phyloP scores from a whole-genome alignment of 2,888 invertebrate species.

The Thereva nobilitata region DNA sequence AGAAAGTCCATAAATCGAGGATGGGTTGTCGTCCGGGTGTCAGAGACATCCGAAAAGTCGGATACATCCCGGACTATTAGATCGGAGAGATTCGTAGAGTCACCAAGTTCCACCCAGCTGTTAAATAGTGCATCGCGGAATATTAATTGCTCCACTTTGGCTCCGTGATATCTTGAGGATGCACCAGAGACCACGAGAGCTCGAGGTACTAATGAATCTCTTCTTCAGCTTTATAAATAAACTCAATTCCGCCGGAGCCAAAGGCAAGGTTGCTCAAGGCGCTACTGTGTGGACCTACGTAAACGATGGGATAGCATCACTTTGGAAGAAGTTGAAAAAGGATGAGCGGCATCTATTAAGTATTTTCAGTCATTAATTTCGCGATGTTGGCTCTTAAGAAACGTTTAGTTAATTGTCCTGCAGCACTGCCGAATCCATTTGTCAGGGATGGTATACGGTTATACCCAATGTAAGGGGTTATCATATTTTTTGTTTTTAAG shows the following conservation, averaged over 20 bases:
- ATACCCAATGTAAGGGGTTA: no score
- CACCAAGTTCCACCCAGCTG: constrained; percentile 35
- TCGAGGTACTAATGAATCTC: constrained; percentile 29
- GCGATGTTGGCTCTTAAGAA: constrained; percentile 36
- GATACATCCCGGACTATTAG: constrained; percentile 27
- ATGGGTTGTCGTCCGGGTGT: constrained; percentile 34
- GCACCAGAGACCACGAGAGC: constrained; percentile 9
- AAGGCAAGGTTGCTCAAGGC: not conserved
- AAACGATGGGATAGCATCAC: constrained; percentile 15
- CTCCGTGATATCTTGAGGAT: constrained; percentile 11
- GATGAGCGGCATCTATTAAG: constrained; percentile 37
- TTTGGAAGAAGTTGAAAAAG: constrained; percentile 21
- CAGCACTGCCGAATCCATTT: constrained; percentile 22
- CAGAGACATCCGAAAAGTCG: constrained; percentile 28
- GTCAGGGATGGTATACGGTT: not conserved
- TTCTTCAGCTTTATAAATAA: constrained; percentile 32
- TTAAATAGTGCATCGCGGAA: constrained; percentile 40
- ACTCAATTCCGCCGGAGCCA: constrained; percentile 25
- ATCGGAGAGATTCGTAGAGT: constrained; percentile 1
- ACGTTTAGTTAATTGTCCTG: constrained; percentile 39
- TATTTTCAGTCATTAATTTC: constrained; percentile 40
- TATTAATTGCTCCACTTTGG: constrained; percentile 37
- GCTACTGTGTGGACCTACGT: constrained; percentile 2
- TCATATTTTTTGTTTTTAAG: no score
- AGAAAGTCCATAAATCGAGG: constrained; percentile 38